Evolutionary conservation across 2,113 vertebrate genomes (phyloP).

Genomic region (Chaenogobius annularis): DNA sequence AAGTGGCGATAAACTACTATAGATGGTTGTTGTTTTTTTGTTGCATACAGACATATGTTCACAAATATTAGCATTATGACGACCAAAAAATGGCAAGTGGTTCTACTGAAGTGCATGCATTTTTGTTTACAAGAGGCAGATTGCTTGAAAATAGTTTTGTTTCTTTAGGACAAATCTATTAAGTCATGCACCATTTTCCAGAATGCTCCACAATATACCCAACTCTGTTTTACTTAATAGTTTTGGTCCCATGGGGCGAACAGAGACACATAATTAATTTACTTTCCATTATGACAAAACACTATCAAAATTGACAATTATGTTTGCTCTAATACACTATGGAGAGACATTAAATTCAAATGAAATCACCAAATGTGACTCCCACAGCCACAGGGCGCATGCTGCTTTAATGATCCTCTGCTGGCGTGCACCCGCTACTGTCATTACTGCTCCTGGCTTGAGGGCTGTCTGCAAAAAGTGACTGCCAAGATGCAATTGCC

Average conservation of each 20-base stretch:
- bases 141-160: constrained; percentile 22
- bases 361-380: constrained; percentile 56
- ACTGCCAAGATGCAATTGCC: not conserved
- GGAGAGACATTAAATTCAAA: constrained; percentile 38
- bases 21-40: too few species aligned
- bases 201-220: constrained; percentile 46
- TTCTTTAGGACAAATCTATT: constrained; percentile 49
- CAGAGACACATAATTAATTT: constrained; percentile 38
- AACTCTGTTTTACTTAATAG: constrained; percentile 36
- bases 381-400: constrained; percentile 49
- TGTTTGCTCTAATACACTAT: constrained; percentile 40
- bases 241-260: constrained; percentile 48
- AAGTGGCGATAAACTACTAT: too few species aligned
- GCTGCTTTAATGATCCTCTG: constrained; percentile 53
- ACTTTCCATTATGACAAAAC: constrained; percentile 59
- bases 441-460: constrained; percentile 24
- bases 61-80: too few species aligned
- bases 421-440: constrained; percentile 49
- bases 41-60: too few species aligned
- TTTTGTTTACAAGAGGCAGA: constrained; percentile 1
- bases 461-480: constrained; percentile 4
- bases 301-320: constrained; percentile 58
- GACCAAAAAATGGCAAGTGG: too few species aligned
- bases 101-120: not conserved
- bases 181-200: constrained; percentile 37